A percentile compares a stretch with the other conserved stretches of the same genome.
These are phyloP conservation scores for Sphecodes monilicornis DNA, from an alignment of 2,888 invertebrate genomes.

Conservation along the genomic window DNA sequence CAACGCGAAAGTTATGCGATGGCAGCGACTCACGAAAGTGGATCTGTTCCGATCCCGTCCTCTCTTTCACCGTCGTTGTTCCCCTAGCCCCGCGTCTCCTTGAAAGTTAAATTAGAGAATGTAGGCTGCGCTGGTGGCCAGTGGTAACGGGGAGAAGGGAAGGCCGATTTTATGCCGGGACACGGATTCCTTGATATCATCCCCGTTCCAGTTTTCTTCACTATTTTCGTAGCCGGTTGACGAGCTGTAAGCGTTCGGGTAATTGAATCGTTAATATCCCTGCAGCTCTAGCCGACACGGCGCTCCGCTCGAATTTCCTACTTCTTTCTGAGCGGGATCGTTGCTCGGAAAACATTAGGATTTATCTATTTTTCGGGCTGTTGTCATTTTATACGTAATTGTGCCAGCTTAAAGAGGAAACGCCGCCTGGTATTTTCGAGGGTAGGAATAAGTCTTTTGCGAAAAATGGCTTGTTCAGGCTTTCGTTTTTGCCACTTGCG, in stretches of 20 bases:
- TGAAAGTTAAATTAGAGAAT: conserved; percentile 61
- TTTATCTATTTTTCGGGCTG: neutral
- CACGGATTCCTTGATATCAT: conserved; percentile 52
- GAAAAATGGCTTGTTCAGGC: neutral
- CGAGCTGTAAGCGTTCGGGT: conserved; percentile 42
- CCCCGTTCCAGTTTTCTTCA: conserved; percentile 42
- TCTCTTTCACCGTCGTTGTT: conserved; percentile 11
- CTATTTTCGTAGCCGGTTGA: conserved; percentile 37
- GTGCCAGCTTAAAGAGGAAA: neutral
- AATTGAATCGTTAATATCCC: conserved; percentile 49
- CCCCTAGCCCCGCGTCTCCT: neutral
- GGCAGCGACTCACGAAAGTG: conserved; percentile 68
- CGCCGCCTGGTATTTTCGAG: neutral
- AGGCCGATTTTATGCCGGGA: conserved; percentile 51
- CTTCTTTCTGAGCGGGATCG: neutral
- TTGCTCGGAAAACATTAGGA: neutral
- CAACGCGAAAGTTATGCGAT: conserved; percentile 69
- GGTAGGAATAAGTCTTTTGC: neutral
- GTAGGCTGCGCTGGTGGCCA: conserved; percentile 16
- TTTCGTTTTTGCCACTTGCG: neutral
- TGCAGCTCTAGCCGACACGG: neutral
- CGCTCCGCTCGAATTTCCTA: neutral
- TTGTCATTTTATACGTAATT: neutral
- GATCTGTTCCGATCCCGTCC: conserved; percentile 36
- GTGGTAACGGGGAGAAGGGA: neutral